Evolutionary conservation across 1,140 invertebrate species (phyloP), one percentile per base, ranked within the genome.

Genomic region (Drosophila persimilis): DNA sequence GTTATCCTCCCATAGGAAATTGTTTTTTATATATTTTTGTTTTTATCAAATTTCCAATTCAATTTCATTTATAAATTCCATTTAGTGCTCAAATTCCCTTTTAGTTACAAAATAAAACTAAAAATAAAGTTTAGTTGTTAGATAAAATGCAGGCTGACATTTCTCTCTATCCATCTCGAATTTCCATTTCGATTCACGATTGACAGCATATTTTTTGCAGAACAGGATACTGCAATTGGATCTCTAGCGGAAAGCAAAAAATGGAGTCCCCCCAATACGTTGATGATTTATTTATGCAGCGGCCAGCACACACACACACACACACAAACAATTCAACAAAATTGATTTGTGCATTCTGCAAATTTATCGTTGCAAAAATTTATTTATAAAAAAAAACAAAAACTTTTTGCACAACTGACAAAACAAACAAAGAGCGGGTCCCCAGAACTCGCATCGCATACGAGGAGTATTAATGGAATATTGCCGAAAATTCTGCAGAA

Each of bases 401-500:
- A 39, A 39, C 35, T 57, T 74, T 78, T 77, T 46, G 57, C 55
- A 66, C 55, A 62, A 73, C 60, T 57, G 57, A n/a, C 45, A 77
- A 86, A 80, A 69, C 81, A 85, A 86, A 85, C 69, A 79, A 71
- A 59, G 29, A 55, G 17, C 43, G 44, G 35, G 35, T 13, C 11
- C 0, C 4, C 11, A 35, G 9, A 57, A 29, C 15, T n/a, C 2
- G 2, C 20, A 2, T 29, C 22, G 43, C 26, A 6, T 13, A 11
- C 35, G 47, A 61, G 60, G 61, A 77, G 80, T 81, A 88, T 85
- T 85, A 85, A 86, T 85, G 81, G 81, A 85, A 85, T 86, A 88
- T 85, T 77, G 77, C 73, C 83, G 81, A 88, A 85, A 85, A 88
- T 85, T 85, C 83, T 60, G 70, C 77, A 85, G 81, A 85, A 85